Base-by-base conservation (phyloP, 2,888 invertebrate species). In the Seira ritae region DNA sequence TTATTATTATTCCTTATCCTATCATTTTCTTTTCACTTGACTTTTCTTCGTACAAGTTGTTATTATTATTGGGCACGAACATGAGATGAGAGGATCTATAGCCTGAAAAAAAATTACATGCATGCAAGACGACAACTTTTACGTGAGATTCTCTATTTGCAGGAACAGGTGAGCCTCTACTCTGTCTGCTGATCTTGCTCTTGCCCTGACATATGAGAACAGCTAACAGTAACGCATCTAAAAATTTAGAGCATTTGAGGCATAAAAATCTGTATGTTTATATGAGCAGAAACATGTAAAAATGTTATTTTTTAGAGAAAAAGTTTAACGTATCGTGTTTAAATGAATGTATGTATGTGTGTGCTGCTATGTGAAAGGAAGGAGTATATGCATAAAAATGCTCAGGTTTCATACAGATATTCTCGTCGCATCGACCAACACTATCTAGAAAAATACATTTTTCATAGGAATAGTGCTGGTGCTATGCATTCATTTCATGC, bases 161-260 rank as follows among this genome's bases (percentile, higher is more conserved):
- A 75, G 75, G 55, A 75, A 67, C 75, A 75, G 75, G 67, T 67
- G 75, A 75, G 68, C 23, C 15, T 12, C 3, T 8, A 55, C 17
- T 55, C 6, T 42, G n/a, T 42, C 55, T 55, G 55, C 23, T 74
- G 65, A 65, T 65, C 46, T 74, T 74, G 31, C 37, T 66, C 3
- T 74, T 42, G 19, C 23, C 17, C 31, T 65, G 68, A 75, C 75
- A 75, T 66, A 72, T 31, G 67, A 50, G 66, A 12, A 23, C 23
- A 42, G 70, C 8, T 60, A 69, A 55, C 31, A 71, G 17, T 60
- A 69, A 55, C 31, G 70, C 65, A 65, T n/a, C 42, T 70, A 24
- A 65, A 66, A 46, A 72, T 71, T 46, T 79, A 72, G 79, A 79
- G 72, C 71, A 79, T 79, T 50, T 79, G 46, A 72, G 42, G 69